Evolutionary conservation across 2,113 vertebrate species (phyloP).

Genomic region (Cryptomyrus ogoouensis): DNA sequence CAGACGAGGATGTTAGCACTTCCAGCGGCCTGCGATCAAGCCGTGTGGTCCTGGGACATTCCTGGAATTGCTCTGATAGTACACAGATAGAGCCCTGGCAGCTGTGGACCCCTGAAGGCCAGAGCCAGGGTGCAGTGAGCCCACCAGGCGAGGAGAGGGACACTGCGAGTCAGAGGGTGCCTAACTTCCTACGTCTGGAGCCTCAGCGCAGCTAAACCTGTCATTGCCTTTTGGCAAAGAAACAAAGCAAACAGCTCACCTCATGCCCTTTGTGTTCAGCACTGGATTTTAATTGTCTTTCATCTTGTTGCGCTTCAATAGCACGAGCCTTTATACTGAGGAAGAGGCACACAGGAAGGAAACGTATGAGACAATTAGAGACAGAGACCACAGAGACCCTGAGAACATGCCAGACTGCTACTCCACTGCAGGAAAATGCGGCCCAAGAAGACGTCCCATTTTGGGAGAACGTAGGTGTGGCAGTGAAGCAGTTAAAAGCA

Average conservation of each 20-base stretch:
- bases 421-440: not conserved
- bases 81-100: slow-evolving; percentile 35
- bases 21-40: slow-evolving; percentile 53
- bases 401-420: no score
- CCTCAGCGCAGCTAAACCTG: not conserved
- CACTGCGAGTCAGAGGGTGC: not conserved
- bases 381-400: not conserved
- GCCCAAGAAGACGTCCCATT: not conserved
- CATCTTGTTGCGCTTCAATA: not conserved
- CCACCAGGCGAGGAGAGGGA: not conserved
- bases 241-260: not conserved
- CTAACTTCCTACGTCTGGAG: not conserved
- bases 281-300: not conserved
- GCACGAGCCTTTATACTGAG: not conserved
- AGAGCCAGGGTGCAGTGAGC: not conserved
- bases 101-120: not conserved
- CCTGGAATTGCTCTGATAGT: slow-evolving; percentile 40
- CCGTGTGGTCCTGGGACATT: slow-evolving; percentile 52
- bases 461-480: not conserved
- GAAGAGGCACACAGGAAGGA: not conserved
- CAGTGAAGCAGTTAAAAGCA: not conserved
- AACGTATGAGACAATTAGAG: not conserved
- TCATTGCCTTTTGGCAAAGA: not conserved
- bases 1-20: slow-evolving; percentile 45
- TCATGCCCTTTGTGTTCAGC: not conserved